Conservation (phyloP, 2,888 invertebrate species). For the Agrotis puta region DNA sequence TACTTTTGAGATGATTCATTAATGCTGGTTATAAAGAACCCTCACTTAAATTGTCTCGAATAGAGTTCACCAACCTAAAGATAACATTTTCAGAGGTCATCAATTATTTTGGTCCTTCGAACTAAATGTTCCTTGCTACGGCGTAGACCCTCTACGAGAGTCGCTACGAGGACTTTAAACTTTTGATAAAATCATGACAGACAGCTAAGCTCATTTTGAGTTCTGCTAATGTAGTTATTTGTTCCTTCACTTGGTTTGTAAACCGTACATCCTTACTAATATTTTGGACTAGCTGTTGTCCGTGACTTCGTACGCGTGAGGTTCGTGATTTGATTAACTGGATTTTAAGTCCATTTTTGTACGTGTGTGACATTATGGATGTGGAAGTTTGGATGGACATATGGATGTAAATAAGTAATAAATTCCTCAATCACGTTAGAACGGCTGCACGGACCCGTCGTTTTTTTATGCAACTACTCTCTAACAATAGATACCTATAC, state of each 20-base stretch:
- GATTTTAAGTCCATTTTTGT: too few relatives aligned
- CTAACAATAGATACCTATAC: too few relatives aligned
- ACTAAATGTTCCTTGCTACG: constrained; percentile 26
- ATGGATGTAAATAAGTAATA: too few relatives aligned
- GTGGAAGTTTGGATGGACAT: too few relatives aligned
- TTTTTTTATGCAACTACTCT: too few relatives aligned
- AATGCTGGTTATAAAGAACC: constrained; percentile 10
- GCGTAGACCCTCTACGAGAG: constrained; percentile 35
- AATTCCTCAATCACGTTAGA: too few relatives aligned
- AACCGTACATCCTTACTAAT: too few relatives aligned
- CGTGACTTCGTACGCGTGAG: too few relatives aligned
- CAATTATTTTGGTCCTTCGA: constrained; percentile 27
- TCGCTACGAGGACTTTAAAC: constrained; percentile 22
- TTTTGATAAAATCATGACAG: neutral
- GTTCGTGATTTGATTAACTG: too few relatives aligned
- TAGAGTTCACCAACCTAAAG: constrained; percentile 15
- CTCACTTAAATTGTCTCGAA: constrained; percentile 11
- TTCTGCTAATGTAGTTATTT: neutral
- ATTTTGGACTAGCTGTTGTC: too few relatives aligned
- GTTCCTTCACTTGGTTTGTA: neutral
- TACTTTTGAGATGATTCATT: neutral
- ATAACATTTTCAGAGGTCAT: constrained; percentile 25
- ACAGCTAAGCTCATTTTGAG: neutral
- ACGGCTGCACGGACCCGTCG: too few relatives aligned
- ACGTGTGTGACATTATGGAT: too few relatives aligned